Evolutionary conservation across 2,888 invertebrate species (phyloP).

Genomic region (Orthosia gothica): DNA sequence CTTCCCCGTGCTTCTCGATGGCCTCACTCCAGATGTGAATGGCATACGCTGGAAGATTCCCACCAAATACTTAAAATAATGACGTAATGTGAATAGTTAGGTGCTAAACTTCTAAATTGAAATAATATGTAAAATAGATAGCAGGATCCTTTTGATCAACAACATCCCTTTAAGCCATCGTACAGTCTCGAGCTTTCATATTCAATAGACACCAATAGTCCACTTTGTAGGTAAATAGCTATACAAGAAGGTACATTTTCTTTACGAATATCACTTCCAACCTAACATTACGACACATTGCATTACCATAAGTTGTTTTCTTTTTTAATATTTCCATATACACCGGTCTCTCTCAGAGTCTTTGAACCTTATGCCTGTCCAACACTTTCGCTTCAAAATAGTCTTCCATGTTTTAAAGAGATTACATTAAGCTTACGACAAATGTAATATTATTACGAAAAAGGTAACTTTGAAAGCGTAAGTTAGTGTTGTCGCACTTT

Average conservation of each 20-base stretch:
- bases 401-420: constrained; percentile 50
- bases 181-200: not conserved
- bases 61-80: no score
- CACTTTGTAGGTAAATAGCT: not conserved
- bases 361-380: constrained; percentile 26
- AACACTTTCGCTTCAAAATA: constrained; percentile 67
- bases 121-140: no score
- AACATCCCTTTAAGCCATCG: not conserved
- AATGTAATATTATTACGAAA: constrained; percentile 58
- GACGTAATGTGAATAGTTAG: no score
- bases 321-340: constrained; percentile 53
- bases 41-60: no score
- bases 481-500: constrained; percentile 69
- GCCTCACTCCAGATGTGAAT: no score
- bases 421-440: constrained; percentile 65
- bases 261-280: constrained; percentile 11
- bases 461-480: constrained; percentile 62
- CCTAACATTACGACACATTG: constrained; percentile 35
- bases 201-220: not conserved
- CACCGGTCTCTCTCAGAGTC: constrained; percentile 35
- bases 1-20: no score
- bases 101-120: no score
- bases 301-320: constrained; percentile 52
- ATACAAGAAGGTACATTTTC: not conserved
- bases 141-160: no score